phyloP scores from a whole-genome alignment of 2,888 invertebrate species.

The Scotopteryx bipunctaria region DNA sequence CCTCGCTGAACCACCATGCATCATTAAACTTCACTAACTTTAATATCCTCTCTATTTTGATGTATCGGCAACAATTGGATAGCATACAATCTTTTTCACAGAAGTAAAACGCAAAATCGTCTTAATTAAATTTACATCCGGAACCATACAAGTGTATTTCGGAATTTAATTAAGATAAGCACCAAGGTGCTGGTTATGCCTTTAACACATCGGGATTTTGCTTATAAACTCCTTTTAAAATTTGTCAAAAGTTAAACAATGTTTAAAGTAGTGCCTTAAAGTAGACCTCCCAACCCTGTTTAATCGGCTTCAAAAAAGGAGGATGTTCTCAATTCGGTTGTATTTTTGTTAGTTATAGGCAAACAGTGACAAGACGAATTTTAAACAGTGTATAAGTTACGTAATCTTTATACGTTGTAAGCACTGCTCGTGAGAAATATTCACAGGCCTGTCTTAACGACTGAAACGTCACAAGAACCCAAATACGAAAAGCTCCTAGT shows the following conservation, averaged over 20 bases:
- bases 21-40: constrained; percentile 38
- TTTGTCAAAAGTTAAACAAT: no score
- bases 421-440: constrained; percentile 22
- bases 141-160: neutral
- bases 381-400: no score
- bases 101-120: neutral
- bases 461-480: constrained; percentile 41
- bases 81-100: neutral
- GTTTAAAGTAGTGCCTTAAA: no score
- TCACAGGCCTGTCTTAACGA: constrained; percentile 32
- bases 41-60: constrained; percentile 21
- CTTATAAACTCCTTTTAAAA: no score
- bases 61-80: constrained; percentile 16
- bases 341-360: no score
- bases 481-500: constrained; percentile 45
- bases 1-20: constrained; percentile 38
- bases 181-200: neutral
- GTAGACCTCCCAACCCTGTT: no score
- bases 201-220: no score
- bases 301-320: no score
- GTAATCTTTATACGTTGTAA: no score
- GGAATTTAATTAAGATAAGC: constrained; percentile 9
- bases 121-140: neutral
- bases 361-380: no score
- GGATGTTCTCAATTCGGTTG: no score